These are phyloP conservation scores for Zeus faber DNA, from an alignment of 2,113 vertebrate species.

Conservation along the genomic window DNA sequence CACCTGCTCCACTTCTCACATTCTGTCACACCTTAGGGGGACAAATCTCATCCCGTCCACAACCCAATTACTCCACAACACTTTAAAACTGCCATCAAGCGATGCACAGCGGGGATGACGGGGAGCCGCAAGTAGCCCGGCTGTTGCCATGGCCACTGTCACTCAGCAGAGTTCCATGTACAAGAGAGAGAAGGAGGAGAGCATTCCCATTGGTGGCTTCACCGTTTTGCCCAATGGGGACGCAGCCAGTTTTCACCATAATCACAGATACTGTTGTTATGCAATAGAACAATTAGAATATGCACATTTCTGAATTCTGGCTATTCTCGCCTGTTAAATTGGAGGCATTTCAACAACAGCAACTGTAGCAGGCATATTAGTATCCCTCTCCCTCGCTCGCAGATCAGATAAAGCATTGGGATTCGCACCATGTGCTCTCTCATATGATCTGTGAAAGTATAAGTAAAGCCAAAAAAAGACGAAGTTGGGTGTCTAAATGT, in stretches of 20 bases:
- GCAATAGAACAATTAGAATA: constrained; percentile 57
- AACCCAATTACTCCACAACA: constrained; percentile 69
- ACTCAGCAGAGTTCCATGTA: constrained; percentile 67
- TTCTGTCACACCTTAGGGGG: constrained; percentile 70
- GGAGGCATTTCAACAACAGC: constrained; percentile 33
- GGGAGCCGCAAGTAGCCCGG: constrained; percentile 42
- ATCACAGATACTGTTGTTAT: constrained; percentile 67
- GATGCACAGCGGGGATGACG: constrained; percentile 51
- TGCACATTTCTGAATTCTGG: constrained; percentile 54
- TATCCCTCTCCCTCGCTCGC: constrained; percentile 22
- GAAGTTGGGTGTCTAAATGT: background rate
- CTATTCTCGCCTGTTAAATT: constrained; percentile 30
- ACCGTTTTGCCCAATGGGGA: constrained; percentile 52
- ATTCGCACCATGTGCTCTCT: constrained; percentile 37
- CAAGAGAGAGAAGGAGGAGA: constrained; percentile 29
- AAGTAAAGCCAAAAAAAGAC: constrained; percentile 1
- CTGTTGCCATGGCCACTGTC: constrained; percentile 74
- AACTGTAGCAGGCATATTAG: constrained; percentile 9
- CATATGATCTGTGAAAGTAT: constrained; percentile 38
- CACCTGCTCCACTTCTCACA: constrained; percentile 70
- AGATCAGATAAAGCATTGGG: constrained; percentile 24
- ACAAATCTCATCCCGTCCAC: constrained; percentile 61
- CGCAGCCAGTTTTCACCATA: constrained; percentile 43
- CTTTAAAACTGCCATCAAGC: constrained; percentile 63
- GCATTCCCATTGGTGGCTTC: constrained; percentile 45